A percentile compares a stretch with the other conserved stretches of the same genome.
Evolutionary conservation across 2,888 invertebrate genomes (phyloP).

Genomic region (Sinodicranocentrus sp.): DNA sequence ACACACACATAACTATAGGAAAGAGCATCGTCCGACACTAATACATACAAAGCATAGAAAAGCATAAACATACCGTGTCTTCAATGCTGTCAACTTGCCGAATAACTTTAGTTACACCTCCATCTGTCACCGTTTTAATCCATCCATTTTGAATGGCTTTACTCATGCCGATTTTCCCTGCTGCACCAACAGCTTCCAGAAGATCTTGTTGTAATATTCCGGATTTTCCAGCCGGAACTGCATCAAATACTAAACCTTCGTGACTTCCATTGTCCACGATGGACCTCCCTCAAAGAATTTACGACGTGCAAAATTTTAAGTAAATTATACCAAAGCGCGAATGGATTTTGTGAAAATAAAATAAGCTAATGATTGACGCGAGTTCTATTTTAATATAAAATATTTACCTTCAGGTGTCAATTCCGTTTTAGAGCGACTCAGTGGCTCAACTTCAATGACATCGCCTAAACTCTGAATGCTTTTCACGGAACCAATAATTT

Average conservation of each 20-base stretch:
- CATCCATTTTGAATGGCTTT: conserved; percentile 97
- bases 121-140: conserved; percentile 91
- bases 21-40: too few species aligned
- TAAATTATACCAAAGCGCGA: too few species aligned
- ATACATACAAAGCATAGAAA: too few species aligned
- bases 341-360: too few species aligned
- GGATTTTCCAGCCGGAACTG: conserved; percentile 83
- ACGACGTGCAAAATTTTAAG: too few species aligned
- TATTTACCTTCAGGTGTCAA: conserved; percentile 90
- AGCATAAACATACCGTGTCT: conserved; percentile 81
- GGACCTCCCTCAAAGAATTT: conserved; percentile 85
- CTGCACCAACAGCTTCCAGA: conserved; percentile 81
- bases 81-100: conserved; percentile 86
- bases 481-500: conserved; percentile 93
- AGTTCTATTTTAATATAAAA: too few species aligned
- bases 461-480: conserved; percentile 91
- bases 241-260: conserved; percentile 90
- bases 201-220: conserved; percentile 89
- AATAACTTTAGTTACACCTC: conserved; percentile 85
- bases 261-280: conserved; percentile 93
- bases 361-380: too few species aligned
- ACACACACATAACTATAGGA: too few species aligned
- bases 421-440: conserved; percentile 87
- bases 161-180: conserved; percentile 81
- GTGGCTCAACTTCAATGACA: conserved; percentile 83